Percentiles rank a stretch among this genome's conserved stretches.
Conservation (phyloP, 1,140 invertebrate species). For the Paraescarpia echinospica region DNA sequence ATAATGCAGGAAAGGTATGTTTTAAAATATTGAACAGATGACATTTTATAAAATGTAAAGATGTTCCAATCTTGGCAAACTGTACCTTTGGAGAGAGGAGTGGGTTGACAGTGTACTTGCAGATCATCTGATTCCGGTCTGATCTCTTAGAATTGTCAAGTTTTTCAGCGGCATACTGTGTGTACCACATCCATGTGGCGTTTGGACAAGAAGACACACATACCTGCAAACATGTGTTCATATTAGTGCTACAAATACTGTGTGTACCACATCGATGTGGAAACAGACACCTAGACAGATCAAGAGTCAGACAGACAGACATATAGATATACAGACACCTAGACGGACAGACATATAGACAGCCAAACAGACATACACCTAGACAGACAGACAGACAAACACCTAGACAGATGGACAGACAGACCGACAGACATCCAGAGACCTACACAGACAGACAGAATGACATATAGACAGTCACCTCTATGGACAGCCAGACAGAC, state of each 20-base stretch:
- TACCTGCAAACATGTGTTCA: background rate
- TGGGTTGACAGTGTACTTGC: background rate
- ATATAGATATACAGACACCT: background rate
- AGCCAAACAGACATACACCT: background rate
- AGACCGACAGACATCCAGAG: background rate
- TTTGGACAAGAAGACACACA: constrained; percentile 6
- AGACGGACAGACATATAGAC: background rate
- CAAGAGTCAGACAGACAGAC: background rate
- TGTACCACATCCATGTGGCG: background rate
- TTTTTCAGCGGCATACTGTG: background rate
- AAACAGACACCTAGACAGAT: background rate
- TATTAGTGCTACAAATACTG: background rate
- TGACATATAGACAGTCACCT: background rate
- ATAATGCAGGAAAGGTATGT: no score
- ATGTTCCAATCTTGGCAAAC: background rate
- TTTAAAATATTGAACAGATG: no score
- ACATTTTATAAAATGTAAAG: no score
- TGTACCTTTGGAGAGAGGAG: background rate
- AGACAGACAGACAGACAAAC: background rate
- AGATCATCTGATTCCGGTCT: constrained; percentile 6
- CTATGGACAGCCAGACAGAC: no score
- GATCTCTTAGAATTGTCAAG: background rate
- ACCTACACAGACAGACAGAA: background rate
- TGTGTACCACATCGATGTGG: no score
- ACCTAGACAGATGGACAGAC: background rate